phyloP scores from a whole-genome alignment of 23 tunicate genomes.

The Corella eumyota region DNA sequence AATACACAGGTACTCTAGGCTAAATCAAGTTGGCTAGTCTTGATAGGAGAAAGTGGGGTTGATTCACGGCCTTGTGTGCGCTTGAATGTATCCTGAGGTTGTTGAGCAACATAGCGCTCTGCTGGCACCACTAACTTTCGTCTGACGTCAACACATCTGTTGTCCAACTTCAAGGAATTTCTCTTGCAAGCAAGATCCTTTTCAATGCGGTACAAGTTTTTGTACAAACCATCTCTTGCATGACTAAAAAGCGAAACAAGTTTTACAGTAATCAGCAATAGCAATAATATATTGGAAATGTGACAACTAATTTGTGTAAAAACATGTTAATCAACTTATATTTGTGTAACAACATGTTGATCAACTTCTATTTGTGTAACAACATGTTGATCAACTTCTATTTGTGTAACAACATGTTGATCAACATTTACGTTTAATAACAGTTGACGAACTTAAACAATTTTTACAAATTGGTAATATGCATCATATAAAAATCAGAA shows the following conservation, averaged over 20 bases:
- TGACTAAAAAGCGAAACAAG: constrained; percentile 46
- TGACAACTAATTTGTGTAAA: too few relatives aligned
- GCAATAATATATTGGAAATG: too few relatives aligned
- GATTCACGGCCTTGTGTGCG: constrained; percentile 68
- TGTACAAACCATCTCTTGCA: constrained; percentile 73
- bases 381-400: too few relatives aligned
- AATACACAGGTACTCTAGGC: constrained; percentile 29
- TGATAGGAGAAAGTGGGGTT: constrained; percentile 65
- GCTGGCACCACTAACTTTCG: constrained; percentile 81
- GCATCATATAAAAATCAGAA: neutral
- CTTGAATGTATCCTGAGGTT: constrained; percentile 61
- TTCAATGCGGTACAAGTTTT: constrained; percentile 69
- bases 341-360: too few relatives aligned
- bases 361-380: too few relatives aligned
- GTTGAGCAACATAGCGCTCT: constrained; percentile 67
- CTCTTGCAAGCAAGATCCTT: constrained; percentile 88
- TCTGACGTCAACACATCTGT: constrained; percentile 76
- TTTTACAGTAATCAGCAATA: too few relatives aligned
- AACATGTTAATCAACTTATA: too few relatives aligned
- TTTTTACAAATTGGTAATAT: neutral
- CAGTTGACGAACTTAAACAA: too few relatives aligned
- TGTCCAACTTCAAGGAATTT: constrained; percentile 66
- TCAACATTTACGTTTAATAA: too few relatives aligned
- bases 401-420: too few relatives aligned
- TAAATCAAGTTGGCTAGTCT: constrained; percentile 62